phyloP scores from a whole-genome alignment of 2,888 invertebrate species.

The Yponomeuta malinellus region DNA sequence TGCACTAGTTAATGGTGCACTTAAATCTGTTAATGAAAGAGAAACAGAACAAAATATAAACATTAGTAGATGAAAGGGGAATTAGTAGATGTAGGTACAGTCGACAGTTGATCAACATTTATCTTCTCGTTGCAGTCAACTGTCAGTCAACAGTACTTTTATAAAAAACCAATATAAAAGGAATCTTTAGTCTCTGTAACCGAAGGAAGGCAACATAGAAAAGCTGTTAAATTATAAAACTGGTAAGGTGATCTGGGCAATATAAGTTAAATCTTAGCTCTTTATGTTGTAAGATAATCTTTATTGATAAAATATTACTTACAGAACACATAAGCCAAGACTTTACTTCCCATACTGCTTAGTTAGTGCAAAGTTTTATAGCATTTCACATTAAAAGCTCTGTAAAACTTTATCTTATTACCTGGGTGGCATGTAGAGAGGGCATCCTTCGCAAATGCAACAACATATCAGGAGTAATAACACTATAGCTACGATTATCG shows the following conservation, averaged over 20 bases:
- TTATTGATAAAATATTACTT: not conserved
- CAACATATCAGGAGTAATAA: conserved; percentile 84
- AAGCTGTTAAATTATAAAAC: conserved; percentile 21
- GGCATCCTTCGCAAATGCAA: conserved; percentile 90
- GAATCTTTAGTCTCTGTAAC: not conserved
- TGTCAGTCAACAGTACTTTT: too few species aligned
- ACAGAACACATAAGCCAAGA: not conserved
- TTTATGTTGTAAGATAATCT: not conserved
- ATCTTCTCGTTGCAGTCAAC: too few species aligned
- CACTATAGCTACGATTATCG: conserved; percentile 83
- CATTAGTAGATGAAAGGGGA: not conserved
- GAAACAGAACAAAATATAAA: conserved; percentile 33
- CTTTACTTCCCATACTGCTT: conserved; percentile 4
- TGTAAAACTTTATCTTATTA: conserved; percentile 37
- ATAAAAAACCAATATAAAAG: not conserved
- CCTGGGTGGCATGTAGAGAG: conserved; percentile 86
- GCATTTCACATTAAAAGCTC: conserved; percentile 8
- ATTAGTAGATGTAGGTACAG: not conserved
- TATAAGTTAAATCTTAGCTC: not conserved
- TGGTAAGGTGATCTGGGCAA: conserved; percentile 2
- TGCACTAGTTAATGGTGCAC: conserved; percentile 56
- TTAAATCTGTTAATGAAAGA: conserved; percentile 56
- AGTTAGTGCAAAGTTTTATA: conserved; percentile 13
- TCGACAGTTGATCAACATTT: too few species aligned
- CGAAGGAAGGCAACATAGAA: conserved; percentile 9